Percentiles rank a stretch among this genome's conserved stretches.
These are phyloP conservation scores for Schrankia costaestrigalis DNA, from an alignment of 2,888 invertebrate genomes.

Conservation along the genomic window DNA sequence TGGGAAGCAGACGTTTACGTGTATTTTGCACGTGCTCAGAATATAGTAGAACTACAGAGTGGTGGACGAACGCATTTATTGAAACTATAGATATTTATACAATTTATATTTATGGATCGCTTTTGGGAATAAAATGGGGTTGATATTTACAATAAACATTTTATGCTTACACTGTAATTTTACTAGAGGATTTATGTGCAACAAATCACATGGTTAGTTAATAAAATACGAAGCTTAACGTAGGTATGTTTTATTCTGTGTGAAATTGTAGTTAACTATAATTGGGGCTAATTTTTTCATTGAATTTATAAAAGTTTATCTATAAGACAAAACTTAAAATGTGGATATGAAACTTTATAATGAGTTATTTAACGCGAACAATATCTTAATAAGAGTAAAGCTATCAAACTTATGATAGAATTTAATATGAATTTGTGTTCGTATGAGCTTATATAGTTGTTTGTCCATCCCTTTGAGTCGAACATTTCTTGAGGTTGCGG, in stretches of 20 bases:
- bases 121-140: slow-evolving; percentile 16
- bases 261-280: no score
- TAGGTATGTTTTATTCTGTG: no score
- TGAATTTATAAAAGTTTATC: no score
- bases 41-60: slow-evolving; percentile 51
- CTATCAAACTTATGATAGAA: slow-evolving; percentile 25
- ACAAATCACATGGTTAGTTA: slow-evolving; percentile 6
- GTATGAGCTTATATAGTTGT: slow-evolving; percentile 34
- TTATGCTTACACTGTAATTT: slow-evolving; percentile 7
- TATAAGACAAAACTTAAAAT: no score
- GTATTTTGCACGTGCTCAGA: slow-evolving; percentile 70
- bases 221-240: no score
- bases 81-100: slow-evolving; percentile 52
- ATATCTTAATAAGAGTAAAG: not conserved
- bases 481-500: slow-evolving; percentile 68
- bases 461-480: slow-evolving; percentile 59
- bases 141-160: slow-evolving; percentile 16
- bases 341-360: no score
- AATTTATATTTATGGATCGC: slow-evolving; percentile 19
- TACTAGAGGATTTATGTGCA: slow-evolving; percentile 10
- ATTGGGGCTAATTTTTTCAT: no score
- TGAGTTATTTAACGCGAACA: no score
- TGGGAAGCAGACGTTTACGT: slow-evolving; percentile 73
- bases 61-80: slow-evolving; percentile 51
- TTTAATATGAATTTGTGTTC: slow-evolving; percentile 45